Base-by-base conservation (phyloP, 2,797 vertebrate species). In the Arctocebus calabarensis region DNA sequence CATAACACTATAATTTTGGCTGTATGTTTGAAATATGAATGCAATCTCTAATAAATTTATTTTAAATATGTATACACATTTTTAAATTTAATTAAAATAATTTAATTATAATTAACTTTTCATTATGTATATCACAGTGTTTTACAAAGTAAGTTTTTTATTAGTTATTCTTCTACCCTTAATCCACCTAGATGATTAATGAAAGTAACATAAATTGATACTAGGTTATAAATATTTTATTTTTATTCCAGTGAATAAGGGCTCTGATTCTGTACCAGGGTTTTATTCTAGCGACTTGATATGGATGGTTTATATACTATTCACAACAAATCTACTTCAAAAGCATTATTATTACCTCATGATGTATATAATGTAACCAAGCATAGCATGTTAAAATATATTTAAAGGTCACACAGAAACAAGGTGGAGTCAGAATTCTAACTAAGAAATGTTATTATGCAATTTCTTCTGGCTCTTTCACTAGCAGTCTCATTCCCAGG, bases 141-240 rank as follows among this genome's bases (percentile, higher is more conserved):
- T 96, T 78, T 71, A n/a, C 3, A 77, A 89, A 79, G 37, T 78
- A 19, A 43, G 2, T 37, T 57, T 43, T 90, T 73, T 37, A 52
- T 37, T 55, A 61, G 55, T 59, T 78, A 59, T 88, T 84, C 3
- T 90, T 75, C 45, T 90, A 4, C 32, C 29, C 25, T 16, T 45
- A 68, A 64, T 5, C 5, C 34, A 61, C 52, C 75, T 92, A 27
- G 20, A 48, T 55, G 89, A 81, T 40, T 20, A 61, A 52, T 68
- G 75, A 61, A 45, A 93, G n/a, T 71, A 12, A 71, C 5, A 84
- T n/a, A 86, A 73, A 71, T 34, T 77, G 64, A 95, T 90, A 88
- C 32, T 73, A 68, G 32, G 73, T 74, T 84, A 84, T 62, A 81
- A 92, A 66, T 94, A 92, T 74, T 94, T 91, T 91, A 55, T 55